A percentile compares a stretch with the other conserved stretches of the same genome.
Conservation (phyloP, 2,888 invertebrate species). For the Piscicola geometra region DNA sequence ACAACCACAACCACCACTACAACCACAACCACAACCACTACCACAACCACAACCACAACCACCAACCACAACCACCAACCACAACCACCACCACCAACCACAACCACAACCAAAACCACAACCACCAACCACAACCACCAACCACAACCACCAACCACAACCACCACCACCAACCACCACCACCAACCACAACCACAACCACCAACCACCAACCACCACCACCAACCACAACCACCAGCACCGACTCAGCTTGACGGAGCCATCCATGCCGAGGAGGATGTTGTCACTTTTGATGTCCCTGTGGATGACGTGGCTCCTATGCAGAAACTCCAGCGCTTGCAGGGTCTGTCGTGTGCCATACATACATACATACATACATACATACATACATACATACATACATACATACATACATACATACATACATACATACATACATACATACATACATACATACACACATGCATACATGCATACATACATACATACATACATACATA, state of each 20-base stretch:
- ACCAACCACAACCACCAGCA: background rate
- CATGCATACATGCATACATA: conserved; percentile 30
- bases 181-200: no score
- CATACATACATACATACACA: conserved; percentile 31
- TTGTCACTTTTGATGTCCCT: conserved; percentile 74
- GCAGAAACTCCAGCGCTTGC: conserved; percentile 95
- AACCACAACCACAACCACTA: no score
- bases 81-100: background rate
- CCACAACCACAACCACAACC: no score
- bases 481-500: conserved; percentile 32
- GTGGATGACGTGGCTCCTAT: conserved; percentile 60
- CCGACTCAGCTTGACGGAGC: conserved; percentile 81
- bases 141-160: no score
- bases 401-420: conserved; percentile 32
- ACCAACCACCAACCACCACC: no score
- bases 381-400: conserved; percentile 32
- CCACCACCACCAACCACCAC: no score
- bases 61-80: background rate
- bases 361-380: conserved; percentile 31
- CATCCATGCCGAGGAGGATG: conserved; percentile 93
- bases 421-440: conserved; percentile 32
- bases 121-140: no score
- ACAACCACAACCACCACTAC: no score
- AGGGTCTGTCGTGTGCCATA: conserved; percentile 57
- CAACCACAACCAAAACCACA: no score